Evolutionary conservation across 2,797 vertebrate genomes (phyloP), one percentile per base, ranked within the genome.

Genomic region (Dallia pectoralis): DNA sequence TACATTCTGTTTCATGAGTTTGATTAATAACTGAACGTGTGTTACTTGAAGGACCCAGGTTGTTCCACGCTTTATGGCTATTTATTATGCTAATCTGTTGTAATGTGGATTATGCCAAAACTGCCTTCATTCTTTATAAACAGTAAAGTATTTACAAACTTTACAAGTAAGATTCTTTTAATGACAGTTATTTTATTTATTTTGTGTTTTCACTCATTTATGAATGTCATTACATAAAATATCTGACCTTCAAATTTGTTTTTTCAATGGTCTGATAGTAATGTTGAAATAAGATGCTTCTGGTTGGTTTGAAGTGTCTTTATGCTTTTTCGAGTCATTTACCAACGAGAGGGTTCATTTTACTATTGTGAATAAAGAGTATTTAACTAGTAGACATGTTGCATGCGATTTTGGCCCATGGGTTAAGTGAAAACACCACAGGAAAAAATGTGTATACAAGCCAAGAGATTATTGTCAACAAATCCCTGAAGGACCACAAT

Each of bases 331-430:
- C 49, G 5, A 51, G 49, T 51, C 18, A 16, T 51, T 19, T 19
- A 51, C 33, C 15, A 33, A 7, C 33, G 62, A 30, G 27, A 29
- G 33, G 14, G 27, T 64, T 65, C 6, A 29, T 29, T 14, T 32
- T n/a, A 40, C 18, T 67, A 40, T 68, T 29, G 27, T 68, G 67
- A 68, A 68, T 68, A 68, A 68, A 67, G 33, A 67, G 19, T 27
- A n/a, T 18, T 67, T 47, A 36, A 40, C 40, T 67, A 53, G 51
- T 53, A 16, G 65, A 40, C 40, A 22, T 7, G 51, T 53, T 14
- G 51, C 11, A 53, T 53, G 51, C 8, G 19, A 19, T 53, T 53
- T 22, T n/a, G 19, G 51, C n/a, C 19, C 51, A 53, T 3, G 51
- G 19, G 49, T 53, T 22, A 2, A 8, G 19, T 53, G 51, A 22